Percentiles rank a stretch among this genome's conserved stretches.
Conservation (phyloP, 30 jellyfish, hydroid and myxozoan species). For the Nemopilema nomurai region DNA sequence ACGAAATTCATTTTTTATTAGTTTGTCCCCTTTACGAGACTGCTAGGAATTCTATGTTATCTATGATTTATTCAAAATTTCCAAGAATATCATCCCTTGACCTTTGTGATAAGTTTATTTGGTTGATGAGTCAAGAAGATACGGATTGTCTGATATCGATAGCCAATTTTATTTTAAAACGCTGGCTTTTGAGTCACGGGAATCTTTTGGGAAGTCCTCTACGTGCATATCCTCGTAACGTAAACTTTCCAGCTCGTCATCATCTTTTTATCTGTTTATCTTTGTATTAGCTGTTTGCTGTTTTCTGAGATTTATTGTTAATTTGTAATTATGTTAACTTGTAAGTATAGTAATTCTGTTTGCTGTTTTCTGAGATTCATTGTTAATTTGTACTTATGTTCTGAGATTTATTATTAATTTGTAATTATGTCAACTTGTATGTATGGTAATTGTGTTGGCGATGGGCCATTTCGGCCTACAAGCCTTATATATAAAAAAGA, state of each 20-base stretch:
- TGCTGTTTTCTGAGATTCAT: neutral
- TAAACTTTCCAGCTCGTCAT: neutral
- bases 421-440: neutral
- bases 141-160: neutral
- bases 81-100: neutral
- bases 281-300: neutral
- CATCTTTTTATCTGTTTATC: neutral
- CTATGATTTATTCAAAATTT: neutral
- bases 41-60: neutral
- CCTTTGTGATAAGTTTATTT: neutral
- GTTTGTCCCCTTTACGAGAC: neutral
- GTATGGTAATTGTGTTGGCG: neutral
- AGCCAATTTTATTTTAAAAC: neutral
- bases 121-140: slow-evolving; percentile 23
- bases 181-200: neutral
- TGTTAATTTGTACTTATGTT: neutral
- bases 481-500: slow-evolving; percentile 5
- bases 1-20: slow-evolving; percentile 4
- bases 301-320: neutral
- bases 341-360: neutral
- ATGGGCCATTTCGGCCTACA: slow-evolving; percentile 35
- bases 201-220: neutral
- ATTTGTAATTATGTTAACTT: neutral
- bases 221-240: neutral
- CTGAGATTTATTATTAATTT: neutral